A percentile compares a stretch with the other conserved stretches of the same genome.
phyloP scores from a whole-genome alignment of 2,888 invertebrate genomes.

The Toxonevra muliebris region DNA sequence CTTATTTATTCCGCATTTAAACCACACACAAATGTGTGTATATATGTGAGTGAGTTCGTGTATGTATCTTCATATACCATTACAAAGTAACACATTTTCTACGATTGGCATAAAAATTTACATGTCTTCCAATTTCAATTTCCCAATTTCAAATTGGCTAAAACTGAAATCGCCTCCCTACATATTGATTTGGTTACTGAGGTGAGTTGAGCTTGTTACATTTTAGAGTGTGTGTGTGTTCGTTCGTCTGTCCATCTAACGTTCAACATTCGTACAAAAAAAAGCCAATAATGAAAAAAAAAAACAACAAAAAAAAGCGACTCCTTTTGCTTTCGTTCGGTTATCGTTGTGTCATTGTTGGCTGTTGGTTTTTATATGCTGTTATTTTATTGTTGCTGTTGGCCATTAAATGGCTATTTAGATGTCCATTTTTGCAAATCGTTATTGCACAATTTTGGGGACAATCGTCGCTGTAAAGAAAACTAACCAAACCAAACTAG shows the following conservation, averaged over 20 bases:
- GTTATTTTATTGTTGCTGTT: slow-evolving; percentile 32
- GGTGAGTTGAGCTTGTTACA: neutral
- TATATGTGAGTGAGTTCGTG: too few species aligned
- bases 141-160: slow-evolving; percentile 3
- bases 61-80: too few species aligned
- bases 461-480: neutral
- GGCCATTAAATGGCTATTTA: slow-evolving; percentile 47
- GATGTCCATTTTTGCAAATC: slow-evolving; percentile 59
- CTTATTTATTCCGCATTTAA: too few species aligned
- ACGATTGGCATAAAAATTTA: slow-evolving; percentile 2
- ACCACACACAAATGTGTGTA: too few species aligned
- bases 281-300: slow-evolving; percentile 3
- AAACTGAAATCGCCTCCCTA: too few species aligned
- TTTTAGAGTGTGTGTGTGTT: neutral
- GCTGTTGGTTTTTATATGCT: slow-evolving; percentile 3
- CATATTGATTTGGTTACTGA: neutral
- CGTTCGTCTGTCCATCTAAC: neutral
- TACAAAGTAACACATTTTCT: neutral
- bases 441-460: slow-evolving; percentile 55
- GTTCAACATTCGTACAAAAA: neutral
- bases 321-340: slow-evolving; percentile 13
- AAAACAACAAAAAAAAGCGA: slow-evolving; percentile 2
- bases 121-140: slow-evolving; percentile 6
- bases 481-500: too few species aligned
- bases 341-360: slow-evolving; percentile 7